Evolutionary conservation across 1,140 invertebrate genomes (phyloP), one percentile per base, ranked within the genome.

Genomic region (Macrobrachium nipponense): DNA sequence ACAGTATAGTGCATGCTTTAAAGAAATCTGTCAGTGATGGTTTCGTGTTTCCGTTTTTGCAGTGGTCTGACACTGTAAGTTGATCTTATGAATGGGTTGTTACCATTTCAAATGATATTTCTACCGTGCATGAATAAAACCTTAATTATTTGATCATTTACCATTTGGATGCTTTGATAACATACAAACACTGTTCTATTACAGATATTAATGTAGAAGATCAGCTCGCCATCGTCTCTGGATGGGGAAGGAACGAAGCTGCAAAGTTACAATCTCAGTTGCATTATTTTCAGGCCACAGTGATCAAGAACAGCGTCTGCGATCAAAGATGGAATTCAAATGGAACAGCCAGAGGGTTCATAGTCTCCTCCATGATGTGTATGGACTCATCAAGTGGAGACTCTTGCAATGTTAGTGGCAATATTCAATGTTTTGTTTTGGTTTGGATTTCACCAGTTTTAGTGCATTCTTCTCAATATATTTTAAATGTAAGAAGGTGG

Each of bases 371-470:
- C n/a, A 89, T 89, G 88, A 70, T 87, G 82, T 89, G 88, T 70
- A 89, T 89, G 88, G 86, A 87, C 62, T 72, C 88, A 18, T 61
- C 80, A 14, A 77, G 77, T 80, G 88, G 88, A 36, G 88, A 89
- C 27, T 89, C 88, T 0, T 89, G 88, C 70, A 89, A 89, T 73
- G 88, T 89, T 61, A 80, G 27, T 80, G 14, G 27, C 18, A 64
- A 58, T 68, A 66, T 61, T 23, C 15, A 0, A 5, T 15, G 36
- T 2, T 51, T 36, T 36, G 14, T 59, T n/a, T 44, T 59, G 10
- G 8, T 3, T 62, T 36, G 8, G 44, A 6, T 62, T 84, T 64
- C 60, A 59, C 27, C 70, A 75, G 14, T n/a, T 75, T 62, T 17
- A 58, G 23, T n/a, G n/a, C n/a, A n/a, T n/a, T n/a, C n/a, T n/a